These are phyloP conservation scores for Plectropomus leopardus DNA, from an alignment of 2,113 vertebrate species.

Conservation along the genomic window DNA sequence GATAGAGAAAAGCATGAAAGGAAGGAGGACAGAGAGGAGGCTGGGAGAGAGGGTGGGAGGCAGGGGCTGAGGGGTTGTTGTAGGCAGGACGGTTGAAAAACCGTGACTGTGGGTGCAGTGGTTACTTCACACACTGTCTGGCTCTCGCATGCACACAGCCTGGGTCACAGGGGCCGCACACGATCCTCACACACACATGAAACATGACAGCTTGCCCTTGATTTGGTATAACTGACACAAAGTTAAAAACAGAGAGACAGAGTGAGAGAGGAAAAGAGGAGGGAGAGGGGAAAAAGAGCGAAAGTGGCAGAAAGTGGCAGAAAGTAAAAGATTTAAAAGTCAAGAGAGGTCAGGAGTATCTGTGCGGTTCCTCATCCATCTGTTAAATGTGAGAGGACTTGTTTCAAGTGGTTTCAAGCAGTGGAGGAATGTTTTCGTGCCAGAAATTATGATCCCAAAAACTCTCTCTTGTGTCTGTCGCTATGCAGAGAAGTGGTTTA, in stretches of 20 bases:
- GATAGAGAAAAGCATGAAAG: not conserved
- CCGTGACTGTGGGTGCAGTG: slow-evolving; percentile 63
- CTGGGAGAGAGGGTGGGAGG: slow-evolving; percentile 30
- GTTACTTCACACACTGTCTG: slow-evolving; percentile 76
- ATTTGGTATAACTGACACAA: slow-evolving; percentile 60
- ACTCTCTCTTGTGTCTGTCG: slow-evolving; percentile 19
- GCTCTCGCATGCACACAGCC: slow-evolving; percentile 69
- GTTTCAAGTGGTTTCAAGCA: slow-evolving; percentile 74
- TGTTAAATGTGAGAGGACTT: slow-evolving; percentile 71
- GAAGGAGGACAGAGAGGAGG: slow-evolving; percentile 2
- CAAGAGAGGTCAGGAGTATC: slow-evolving; percentile 77
- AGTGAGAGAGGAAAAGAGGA: slow-evolving; percentile 21
- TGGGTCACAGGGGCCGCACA: slow-evolving; percentile 60
- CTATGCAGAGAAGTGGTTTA: slow-evolving; percentile 28
- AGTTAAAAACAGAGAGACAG: slow-evolving; percentile 58
- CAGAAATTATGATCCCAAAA: slow-evolving; percentile 68
- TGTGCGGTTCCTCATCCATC: slow-evolving; percentile 61
- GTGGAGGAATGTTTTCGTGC: slow-evolving; percentile 64
- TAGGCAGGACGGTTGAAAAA: slow-evolving; percentile 48
- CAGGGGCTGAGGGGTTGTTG: slow-evolving; percentile 23
- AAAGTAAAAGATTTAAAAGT: slow-evolving; percentile 74
- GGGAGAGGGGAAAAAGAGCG: not conserved
- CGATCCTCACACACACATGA: slow-evolving; percentile 17
- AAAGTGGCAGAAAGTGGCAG: slow-evolving; percentile 64
- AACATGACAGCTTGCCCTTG: slow-evolving; percentile 44